Conservation (phyloP, 2,113 vertebrate species). For the Oostethus manadensis region DNA sequence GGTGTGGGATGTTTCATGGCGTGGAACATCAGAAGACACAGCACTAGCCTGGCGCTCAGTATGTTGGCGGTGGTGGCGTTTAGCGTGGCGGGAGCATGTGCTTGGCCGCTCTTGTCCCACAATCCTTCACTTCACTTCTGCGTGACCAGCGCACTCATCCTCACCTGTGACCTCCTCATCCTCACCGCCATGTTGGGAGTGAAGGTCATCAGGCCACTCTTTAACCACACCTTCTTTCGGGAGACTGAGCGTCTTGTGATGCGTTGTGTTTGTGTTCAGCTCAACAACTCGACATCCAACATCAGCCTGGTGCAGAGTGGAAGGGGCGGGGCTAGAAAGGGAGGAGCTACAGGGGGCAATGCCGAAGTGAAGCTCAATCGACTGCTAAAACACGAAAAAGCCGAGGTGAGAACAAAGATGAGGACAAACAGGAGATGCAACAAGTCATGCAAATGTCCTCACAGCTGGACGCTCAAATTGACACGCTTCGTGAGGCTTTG, state of each 20-base stretch:
- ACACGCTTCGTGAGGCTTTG: neutral
- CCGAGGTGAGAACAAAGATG: slow-evolving; percentile 36
- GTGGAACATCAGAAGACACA: slow-evolving; percentile 74
- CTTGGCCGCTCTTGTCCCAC: slow-evolving; percentile 71
- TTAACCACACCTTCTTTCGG: too few relatives aligned
- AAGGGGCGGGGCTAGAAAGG: neutral
- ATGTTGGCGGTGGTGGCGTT: slow-evolving; percentile 79
- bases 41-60: slow-evolving; percentile 77
- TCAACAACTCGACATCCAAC: neutral
- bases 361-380: slow-evolving; percentile 16
- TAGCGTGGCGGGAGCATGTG: slow-evolving; percentile 74
- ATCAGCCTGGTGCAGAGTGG: neutral
- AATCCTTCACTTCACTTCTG: slow-evolving; percentile 87
- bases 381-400: slow-evolving; percentile 16
- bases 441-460: neutral
- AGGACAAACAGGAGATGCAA: neutral
- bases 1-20: slow-evolving; percentile 85
- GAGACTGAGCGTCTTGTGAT: too few relatives aligned
- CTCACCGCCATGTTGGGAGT: slow-evolving; percentile 82
- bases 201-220: slow-evolving; percentile 68
- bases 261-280: slow-evolving; percentile 61
- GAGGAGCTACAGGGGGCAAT: neutral
- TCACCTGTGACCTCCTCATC: slow-evolving; percentile 81
- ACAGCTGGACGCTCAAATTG: slow-evolving; percentile 44
- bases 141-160: slow-evolving; percentile 80